These are phyloP conservation scores for Liparis tanakae DNA, from an alignment of 2,797 vertebrate genomes.

Conservation along the genomic window DNA sequence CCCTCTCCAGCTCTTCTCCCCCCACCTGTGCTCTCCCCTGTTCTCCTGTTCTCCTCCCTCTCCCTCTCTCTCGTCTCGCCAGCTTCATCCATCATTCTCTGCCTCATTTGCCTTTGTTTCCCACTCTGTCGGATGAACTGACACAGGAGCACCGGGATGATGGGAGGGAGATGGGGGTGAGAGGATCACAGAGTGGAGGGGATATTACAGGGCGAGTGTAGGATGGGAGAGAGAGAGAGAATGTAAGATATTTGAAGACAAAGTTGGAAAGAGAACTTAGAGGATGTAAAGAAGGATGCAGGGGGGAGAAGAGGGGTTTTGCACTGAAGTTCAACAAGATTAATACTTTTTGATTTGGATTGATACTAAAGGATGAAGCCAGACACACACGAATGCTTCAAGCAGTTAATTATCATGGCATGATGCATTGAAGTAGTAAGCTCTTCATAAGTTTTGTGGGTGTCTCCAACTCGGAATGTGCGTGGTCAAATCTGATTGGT, in stretches of 20 bases:
- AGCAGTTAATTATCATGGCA: slow-evolving; percentile 27
- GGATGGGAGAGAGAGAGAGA: background rate
- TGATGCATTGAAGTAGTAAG: slow-evolving; percentile 27
- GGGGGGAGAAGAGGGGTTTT: background rate
- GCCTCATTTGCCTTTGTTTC: slow-evolving; percentile 83
- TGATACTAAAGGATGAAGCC: slow-evolving; percentile 7
- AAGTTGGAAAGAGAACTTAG: slow-evolving; percentile 4
- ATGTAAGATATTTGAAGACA: slow-evolving; percentile 15
- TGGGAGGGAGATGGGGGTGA: slow-evolving; percentile 35
- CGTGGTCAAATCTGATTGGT: background rate
- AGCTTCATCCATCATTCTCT: slow-evolving; percentile 84
- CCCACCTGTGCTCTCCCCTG: slow-evolving; percentile 54
- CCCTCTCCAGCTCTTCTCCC: slow-evolving; percentile 24
- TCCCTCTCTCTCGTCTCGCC: slow-evolving; percentile 68
- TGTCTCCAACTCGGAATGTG: background rate
- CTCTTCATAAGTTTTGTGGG: slow-evolving; percentile 29
- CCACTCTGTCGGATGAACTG: slow-evolving; percentile 81
- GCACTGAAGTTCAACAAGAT: slow-evolving; percentile 8
- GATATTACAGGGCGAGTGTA: slow-evolving; percentile 20
- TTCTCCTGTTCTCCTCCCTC: slow-evolving; percentile 2
- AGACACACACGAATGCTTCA: slow-evolving; percentile 13
- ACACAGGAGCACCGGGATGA: slow-evolving; percentile 72
- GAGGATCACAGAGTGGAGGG: background rate
- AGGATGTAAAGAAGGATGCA: slow-evolving; percentile 7
- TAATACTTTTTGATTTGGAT: slow-evolving; percentile 2